Evolutionary conservation across 2,113 vertebrate genomes (phyloP), one percentile per base, ranked within the genome.

Genomic region (Parotia lawesii): DNA sequence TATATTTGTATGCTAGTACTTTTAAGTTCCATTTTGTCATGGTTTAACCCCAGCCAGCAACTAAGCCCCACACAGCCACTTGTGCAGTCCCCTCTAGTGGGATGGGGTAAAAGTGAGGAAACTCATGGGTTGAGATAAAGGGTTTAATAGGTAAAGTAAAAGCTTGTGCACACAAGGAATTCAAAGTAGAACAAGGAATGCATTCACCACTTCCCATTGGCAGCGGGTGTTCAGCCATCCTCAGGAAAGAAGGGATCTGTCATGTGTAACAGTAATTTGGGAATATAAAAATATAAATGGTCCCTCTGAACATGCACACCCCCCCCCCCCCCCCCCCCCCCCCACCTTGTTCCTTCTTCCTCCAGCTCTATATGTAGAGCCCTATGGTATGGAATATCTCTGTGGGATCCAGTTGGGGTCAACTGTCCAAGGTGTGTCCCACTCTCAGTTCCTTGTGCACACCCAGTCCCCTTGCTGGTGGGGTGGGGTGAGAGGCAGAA

Each of bases 271-370:
- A 10, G 42, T 69, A 37, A 62, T 33, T 74, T 62, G 13, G 35
- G 27, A 54, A 50, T 22, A 74, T 8, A 91, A 62, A 80, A 54
- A 50, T 22, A 74, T 8, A 91, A 62, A 80, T 2, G 5, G 20
- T n/a, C 33, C 12, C 42, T 50, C 11, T 0, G 1, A 61, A 74
- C 0, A 1, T 5, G 15, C 8, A n/a, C n/a, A n/a, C n/a, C n/a
- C n/a, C n/a, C n/a, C n/a, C 18, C 12, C 29, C 22, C 3, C 6
- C 19, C 44, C 19, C 3, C 8, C 11, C 21, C 15, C 12, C 17
- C 10, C 10, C n/a, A n/a, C n/a, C n/a, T n/a, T n/a, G n/a, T 40
- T 67, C 27, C 12, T 12, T 44, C 56, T 37, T 44, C 61, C 24
- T 54, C 33, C 29, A 50, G 42, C 35, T 44, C 57, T 50, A 1